Conservation (phyloP, 2,113 vertebrate species). For the Hemicordylus capensis region DNA sequence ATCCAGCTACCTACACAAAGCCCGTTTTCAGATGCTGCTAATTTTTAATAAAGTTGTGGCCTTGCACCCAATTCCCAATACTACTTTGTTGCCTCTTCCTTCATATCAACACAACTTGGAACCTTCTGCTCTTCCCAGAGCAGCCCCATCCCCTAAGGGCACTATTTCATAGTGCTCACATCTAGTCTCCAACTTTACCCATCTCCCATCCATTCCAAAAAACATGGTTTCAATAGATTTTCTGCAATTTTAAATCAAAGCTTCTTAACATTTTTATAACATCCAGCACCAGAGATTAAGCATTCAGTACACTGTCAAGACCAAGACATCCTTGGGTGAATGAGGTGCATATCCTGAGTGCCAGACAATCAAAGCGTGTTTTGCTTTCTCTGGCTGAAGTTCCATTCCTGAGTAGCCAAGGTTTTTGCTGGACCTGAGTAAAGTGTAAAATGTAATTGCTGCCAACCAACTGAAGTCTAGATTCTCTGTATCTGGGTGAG, state of each 20-base stretch:
- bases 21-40: too few species aligned
- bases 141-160: too few species aligned
- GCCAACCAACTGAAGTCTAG: background rate
- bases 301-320: background rate
- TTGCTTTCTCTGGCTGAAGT: background rate
- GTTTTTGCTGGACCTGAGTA: background rate
- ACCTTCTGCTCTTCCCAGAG: too few species aligned
- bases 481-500: background rate
- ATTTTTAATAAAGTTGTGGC: too few species aligned
- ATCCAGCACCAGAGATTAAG: background rate
- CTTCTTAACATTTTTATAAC: background rate
- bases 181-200: too few species aligned
- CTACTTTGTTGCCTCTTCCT: too few species aligned
- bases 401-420: background rate
- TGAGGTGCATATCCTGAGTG: background rate
- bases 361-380: background rate
- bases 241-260: background rate
- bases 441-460: background rate
- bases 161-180: too few species aligned
- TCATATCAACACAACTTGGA: too few species aligned
- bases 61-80: too few species aligned
- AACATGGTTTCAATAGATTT: background rate
- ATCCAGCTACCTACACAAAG: too few species aligned
- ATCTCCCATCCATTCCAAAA: background rate
- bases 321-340: background rate